Conservation (phyloP, 1,140 invertebrate genomes). For the Meteorus sp. region DNA sequence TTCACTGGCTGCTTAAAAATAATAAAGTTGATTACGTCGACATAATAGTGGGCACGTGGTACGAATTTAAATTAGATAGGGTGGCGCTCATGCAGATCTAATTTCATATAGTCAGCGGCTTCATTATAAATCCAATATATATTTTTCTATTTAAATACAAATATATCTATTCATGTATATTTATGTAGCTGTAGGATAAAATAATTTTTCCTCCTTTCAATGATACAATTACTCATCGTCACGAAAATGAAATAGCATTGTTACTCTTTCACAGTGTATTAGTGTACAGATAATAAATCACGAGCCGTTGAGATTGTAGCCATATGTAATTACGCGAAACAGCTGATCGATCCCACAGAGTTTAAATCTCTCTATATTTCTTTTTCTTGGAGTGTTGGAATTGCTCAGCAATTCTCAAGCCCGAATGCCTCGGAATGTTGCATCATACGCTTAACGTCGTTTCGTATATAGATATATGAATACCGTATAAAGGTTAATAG, state of each 20-base stretch:
- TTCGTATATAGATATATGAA: no score
- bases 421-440: constrained; percentile 13
- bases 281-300: constrained; percentile 25
- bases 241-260: constrained; percentile 12
- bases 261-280: no score
- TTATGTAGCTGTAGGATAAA: background rate
- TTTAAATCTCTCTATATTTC: constrained; percentile 15
- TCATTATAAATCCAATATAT: no score
- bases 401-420: constrained; percentile 15
- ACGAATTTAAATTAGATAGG: background rate
- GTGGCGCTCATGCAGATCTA: background rate
- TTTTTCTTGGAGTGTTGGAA: background rate
- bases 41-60: background rate
- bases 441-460: constrained; percentile 15
- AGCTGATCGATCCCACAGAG: constrained; percentile 26
- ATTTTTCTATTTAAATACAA: no score
- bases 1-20: constrained; percentile 17
- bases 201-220: constrained; percentile 15
- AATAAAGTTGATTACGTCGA: constrained; percentile 15
- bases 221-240: constrained; percentile 27
- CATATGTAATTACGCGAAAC: constrained; percentile 27
- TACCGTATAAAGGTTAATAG: constrained; percentile 26
- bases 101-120: no score
- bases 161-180: background rate
- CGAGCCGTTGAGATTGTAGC: constrained; percentile 22